Base-by-base conservation (phyloP, 1,140 invertebrate genomes). In the Marisa cornuarietis region DNA sequence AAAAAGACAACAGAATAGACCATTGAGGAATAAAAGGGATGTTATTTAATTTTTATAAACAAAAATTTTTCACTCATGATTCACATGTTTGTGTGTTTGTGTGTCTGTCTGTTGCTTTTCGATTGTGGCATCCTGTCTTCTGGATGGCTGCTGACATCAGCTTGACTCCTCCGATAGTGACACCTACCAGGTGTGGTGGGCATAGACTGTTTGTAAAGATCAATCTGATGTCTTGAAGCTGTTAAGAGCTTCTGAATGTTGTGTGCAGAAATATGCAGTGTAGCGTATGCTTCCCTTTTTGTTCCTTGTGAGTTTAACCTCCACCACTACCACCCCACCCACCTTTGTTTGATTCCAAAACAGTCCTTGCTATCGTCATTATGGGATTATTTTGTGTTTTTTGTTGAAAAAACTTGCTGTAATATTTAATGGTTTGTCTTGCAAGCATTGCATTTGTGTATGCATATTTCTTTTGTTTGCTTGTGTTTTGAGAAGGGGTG, bases 151-250 rank as follows among this genome's bases (percentile, higher is more conserved):
- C 31, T 42, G n/a, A 22, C 52, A 63, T 31, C 76, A 81, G 80
- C 71, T 81, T 78, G 80, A 81, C 58, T 78, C 80, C 20, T 78
- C 76, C 22, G 80, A 81, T 69, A 65, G 65, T 51, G 80, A 81
- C 54, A 78, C 80, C 16, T 78, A 78, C 72, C 80, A 81, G 80
- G 80, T 81, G 22, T 31, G 79, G 24, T 65, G 11, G 24, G 73
- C 58, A 54, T 75, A 52, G 65, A 22, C 11, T 68, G 65, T 18
- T n/a, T 68, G 65, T 68, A 24, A 11, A 31, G 14, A 24, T 13
- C 13, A 14, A 68, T 58, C 16, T 58, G 54, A 58, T 58, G 54
- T 11, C 54, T 58, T 18, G 54, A 58, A 18, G 54, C 54, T 54
- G 52, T 54, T 54, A 18, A 58, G 4, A 58, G 54, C 54, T 18